These are phyloP conservation scores for Hystrix brachyura DNA, from an alignment of 2,113 vertebrate species.

Conservation along the genomic window DNA sequence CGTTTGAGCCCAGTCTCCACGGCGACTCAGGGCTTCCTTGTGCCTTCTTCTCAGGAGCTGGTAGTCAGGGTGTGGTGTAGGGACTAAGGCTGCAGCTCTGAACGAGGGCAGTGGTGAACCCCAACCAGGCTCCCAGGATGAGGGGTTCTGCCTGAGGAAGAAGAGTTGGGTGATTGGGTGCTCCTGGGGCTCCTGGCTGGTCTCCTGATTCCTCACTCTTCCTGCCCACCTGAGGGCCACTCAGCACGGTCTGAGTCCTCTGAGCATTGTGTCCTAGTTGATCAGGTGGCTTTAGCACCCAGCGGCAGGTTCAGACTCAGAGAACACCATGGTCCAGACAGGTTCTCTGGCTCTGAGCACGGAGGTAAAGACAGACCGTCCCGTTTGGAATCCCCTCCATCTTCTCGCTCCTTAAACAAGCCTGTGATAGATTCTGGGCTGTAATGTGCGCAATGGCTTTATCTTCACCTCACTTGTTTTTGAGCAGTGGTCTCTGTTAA, in stretches of 20 bases:
- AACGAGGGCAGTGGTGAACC: too few relatives aligned
- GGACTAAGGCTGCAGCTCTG: background rate
- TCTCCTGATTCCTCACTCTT: background rate
- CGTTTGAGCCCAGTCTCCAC: background rate
- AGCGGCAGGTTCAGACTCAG: background rate
- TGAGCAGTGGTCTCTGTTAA: background rate
- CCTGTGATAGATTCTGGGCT: background rate
- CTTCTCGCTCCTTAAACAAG: background rate
- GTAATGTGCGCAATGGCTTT: background rate
- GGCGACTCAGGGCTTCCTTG: too few relatives aligned
- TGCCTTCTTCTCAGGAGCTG: background rate
- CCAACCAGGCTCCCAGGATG: background rate
- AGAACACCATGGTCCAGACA: background rate
- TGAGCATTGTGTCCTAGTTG: background rate
- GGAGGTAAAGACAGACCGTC: background rate
- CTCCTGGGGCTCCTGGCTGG: accelerated
- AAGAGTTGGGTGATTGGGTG: too few relatives aligned
- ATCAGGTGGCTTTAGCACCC: background rate
- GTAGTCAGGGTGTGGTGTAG: too few relatives aligned
- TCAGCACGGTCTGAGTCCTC: background rate
- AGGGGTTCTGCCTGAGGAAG: background rate
- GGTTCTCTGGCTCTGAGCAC: background rate
- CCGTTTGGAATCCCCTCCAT: background rate
- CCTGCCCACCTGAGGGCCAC: too few relatives aligned
- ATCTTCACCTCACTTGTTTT: background rate